These are phyloP conservation scores for Matsumurasca onukii DNA, from an alignment of 1,140 invertebrate genomes.

Conservation along the genomic window DNA sequence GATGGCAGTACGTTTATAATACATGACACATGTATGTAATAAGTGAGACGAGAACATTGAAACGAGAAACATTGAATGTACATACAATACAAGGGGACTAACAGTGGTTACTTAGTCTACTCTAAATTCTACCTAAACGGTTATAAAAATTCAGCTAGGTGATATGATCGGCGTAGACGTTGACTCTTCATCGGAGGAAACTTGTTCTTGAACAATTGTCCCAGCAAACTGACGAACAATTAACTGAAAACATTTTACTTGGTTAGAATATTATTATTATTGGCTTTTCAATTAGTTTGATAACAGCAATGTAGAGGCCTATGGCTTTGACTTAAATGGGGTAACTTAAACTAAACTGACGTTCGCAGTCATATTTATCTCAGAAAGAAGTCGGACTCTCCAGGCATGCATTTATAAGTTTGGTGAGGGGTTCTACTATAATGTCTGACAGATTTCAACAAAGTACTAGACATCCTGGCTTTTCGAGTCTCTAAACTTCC, in stretches of 20 bases:
- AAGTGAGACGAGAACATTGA: neutral
- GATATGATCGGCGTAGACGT: slow-evolving; percentile 8
- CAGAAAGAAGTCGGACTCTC: no score
- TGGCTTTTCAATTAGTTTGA: neutral
- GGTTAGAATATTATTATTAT: neutral
- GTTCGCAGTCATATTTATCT: no score
- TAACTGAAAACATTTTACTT: neutral
- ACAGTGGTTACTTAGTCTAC: neutral
- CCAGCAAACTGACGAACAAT: neutral
- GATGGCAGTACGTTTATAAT: slow-evolving; percentile 7
- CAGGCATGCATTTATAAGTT: no score
- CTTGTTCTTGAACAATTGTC: neutral
- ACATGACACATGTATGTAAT: neutral
- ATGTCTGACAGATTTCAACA: no score
- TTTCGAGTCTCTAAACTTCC: no score
- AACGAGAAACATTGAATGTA: neutral
- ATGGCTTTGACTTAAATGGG: no score
- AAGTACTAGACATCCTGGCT: no score
- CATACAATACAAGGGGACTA: neutral
- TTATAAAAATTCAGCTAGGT: slow-evolving; percentile 12
- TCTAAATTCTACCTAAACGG: slow-evolving; percentile 8
- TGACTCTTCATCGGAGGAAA: neutral
- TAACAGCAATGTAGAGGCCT: no score
- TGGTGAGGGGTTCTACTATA: no score
- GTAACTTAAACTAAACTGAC: no score